Base-by-base conservation (phyloP, 2,113 vertebrate genomes). In the Ahaetulla prasina region DNA sequence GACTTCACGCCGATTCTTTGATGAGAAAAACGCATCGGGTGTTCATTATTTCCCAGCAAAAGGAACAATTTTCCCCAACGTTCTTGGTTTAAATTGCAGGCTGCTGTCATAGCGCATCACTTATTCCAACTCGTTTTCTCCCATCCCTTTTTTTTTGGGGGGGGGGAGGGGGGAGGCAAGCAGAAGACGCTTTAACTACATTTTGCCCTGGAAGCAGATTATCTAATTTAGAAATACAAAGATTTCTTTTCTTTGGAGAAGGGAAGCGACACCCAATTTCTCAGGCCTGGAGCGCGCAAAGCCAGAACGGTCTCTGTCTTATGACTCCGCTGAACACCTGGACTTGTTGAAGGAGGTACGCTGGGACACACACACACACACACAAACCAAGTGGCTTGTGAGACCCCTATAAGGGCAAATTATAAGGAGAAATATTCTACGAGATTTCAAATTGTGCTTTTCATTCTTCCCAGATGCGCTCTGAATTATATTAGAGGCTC, bases 31-130 rank as follows among this genome's bases (percentile, higher is more conserved):
- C 57, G 80, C 91, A 90, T 97, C 93, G 94, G 91, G 95, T 95
- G 93, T 92, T 96, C 93, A 95, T 97, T 96, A 95, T 96, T 96
- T 97, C 90, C 92, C 92, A 87, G 91, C 93, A 91, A 25, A 89
- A 93, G 90, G 93, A 90, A 96, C 0, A 23, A 90, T 93, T 93
- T 94, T 93, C 35, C 92, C 39, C 92, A 93, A 89, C 30, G 27
- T 91, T 93, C 84, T 20, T 92, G 89, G 49, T 93, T 80, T 95
- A 94, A 55, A 89, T 55, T 93, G 86, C 53, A 54, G 35, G n/a
- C 4, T 49, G 53, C 91, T 50, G 94, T 16, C 94, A 47, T 4
- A 60, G 91, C 88, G 47, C 89, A 92, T 47, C 93, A n/a, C 22
- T 47, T 90, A 92, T 87, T 93, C 89, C 93, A 80, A 87, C 50